A percentile compares a stretch with the other conserved stretches of the same genome.
These are phyloP conservation scores for Myrmecobius fasciatus DNA, from an alignment of 2,113 vertebrate species.

Conservation along the genomic window DNA sequence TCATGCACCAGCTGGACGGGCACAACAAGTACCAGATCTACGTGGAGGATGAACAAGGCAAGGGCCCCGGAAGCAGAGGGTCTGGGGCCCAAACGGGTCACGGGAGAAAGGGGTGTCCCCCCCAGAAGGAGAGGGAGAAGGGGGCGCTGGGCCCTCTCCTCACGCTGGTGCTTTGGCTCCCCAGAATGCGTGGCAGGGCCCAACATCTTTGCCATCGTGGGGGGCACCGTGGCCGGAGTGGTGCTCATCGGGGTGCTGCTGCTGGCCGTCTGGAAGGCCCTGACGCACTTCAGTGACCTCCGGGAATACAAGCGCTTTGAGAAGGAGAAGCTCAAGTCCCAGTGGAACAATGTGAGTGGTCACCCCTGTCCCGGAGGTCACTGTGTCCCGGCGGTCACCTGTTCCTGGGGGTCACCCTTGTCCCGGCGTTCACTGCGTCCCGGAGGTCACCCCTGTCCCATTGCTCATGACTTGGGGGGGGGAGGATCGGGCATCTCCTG, in stretches of 20 bases:
- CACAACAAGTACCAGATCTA: conserved; percentile 76
- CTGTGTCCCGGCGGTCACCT: too few species aligned
- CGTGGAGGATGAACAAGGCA: conserved; percentile 83
- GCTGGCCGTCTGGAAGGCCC: conserved; percentile 86
- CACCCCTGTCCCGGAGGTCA: too few species aligned
- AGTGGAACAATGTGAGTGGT: conserved; percentile 90
- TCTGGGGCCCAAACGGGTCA: too few species aligned
- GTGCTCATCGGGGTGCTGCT: conserved; percentile 90
- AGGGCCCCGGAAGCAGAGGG: too few species aligned
- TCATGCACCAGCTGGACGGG: conserved; percentile 84
- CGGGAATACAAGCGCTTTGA: conserved; percentile 92
- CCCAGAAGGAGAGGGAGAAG: not conserved
- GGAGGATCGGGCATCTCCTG: too few species aligned
- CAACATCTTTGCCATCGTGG: conserved; percentile 86
- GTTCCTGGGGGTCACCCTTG: too few species aligned
- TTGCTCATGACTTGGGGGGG: not conserved
- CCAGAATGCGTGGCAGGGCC: conserved; percentile 91
- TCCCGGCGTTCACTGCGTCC: too few species aligned
- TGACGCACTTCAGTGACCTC: conserved; percentile 89
- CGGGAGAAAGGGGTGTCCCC: not conserved
- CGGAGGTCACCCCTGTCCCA: too few species aligned
- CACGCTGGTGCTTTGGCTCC: not conserved
- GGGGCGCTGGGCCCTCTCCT: accelerated
- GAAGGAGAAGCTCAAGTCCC: conserved; percentile 91
- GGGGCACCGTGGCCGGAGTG: conserved; percentile 84